A percentile compares a stretch with the other conserved stretches of the same genome.
Conservation (phyloP, 2,888 invertebrate species). For the Abrostola triplasia region DNA sequence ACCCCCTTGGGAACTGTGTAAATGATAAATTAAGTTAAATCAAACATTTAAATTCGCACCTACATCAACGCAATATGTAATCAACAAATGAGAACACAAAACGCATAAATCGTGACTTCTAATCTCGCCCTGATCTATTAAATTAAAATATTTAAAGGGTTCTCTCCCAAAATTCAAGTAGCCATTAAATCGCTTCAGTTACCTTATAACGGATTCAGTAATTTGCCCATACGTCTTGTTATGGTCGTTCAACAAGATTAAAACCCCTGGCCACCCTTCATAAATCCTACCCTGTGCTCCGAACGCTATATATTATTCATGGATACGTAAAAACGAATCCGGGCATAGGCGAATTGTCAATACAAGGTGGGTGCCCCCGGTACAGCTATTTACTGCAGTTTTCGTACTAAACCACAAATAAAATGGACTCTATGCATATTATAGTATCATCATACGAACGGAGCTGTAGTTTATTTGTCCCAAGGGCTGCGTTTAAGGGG, state of each 20-base stretch:
- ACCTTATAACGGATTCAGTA: slow-evolving; percentile 85
- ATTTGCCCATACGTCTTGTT: slow-evolving; percentile 87
- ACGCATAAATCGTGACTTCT: slow-evolving; percentile 63
- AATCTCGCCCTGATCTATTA: slow-evolving; percentile 71
- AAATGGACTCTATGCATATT: slow-evolving; percentile 86
- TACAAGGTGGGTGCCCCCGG: slow-evolving; percentile 55
- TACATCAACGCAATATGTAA: slow-evolving; percentile 44
- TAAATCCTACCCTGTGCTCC: slow-evolving; percentile 82
- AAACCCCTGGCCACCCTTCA: slow-evolving; percentile 84
- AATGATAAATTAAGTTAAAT: slow-evolving; percentile 13
- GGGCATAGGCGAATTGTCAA: slow-evolving; percentile 77
- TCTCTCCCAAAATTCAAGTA: slow-evolving; percentile 75
- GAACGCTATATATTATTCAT: slow-evolving; percentile 83
- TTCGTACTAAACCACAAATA: slow-evolving; percentile 80
- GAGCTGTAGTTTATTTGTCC: slow-evolving; percentile 78
- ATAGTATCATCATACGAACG: slow-evolving; percentile 84
- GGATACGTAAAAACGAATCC: slow-evolving; percentile 80
- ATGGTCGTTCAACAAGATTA: slow-evolving; percentile 86
- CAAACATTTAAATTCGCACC: slow-evolving; percentile 22
- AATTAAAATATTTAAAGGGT: slow-evolving; percentile 78
- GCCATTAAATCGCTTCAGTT: slow-evolving; percentile 80
- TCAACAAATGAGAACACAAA: slow-evolving; percentile 51
- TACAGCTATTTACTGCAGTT: slow-evolving; percentile 69
- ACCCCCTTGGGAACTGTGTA: background rate
- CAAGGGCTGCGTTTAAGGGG: slow-evolving; percentile 78